Evolutionary conservation across 92 coral and sea anemone genomes (phyloP).

Genomic region (Chrysogorgia sp.): DNA sequence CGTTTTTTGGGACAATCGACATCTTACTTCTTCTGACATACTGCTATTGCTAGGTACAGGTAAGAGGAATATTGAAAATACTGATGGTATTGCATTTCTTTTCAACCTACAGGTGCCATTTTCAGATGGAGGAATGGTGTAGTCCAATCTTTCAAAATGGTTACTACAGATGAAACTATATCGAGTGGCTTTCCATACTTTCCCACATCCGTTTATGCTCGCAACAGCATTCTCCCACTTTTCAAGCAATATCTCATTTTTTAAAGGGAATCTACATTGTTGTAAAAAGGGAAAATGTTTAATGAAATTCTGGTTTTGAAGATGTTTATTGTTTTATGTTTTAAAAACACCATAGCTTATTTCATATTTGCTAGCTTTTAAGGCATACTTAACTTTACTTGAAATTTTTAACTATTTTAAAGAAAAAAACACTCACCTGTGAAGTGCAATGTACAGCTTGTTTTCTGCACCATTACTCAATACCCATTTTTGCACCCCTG

Average conservation of each 20-base stretch:
- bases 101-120: slow-evolving; percentile 4
- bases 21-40: background rate
- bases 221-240: slow-evolving; percentile 8
- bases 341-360: too few relatives aligned
- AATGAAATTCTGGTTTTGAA: too few relatives aligned
- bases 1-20: background rate
- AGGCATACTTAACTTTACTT: too few relatives aligned
- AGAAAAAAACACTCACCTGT: too few relatives aligned
- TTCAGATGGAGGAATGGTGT: slow-evolving; percentile 5
- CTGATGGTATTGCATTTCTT: background rate
- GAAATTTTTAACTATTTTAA: too few relatives aligned
- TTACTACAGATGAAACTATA: slow-evolving; percentile 17
- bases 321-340: too few relatives aligned
- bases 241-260: background rate
- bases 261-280: slow-evolving; percentile 1
- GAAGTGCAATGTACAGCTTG: too few relatives aligned
- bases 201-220: background rate
- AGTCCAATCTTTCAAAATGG: background rate
- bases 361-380: too few relatives aligned
- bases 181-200: slow-evolving; percentile 1
- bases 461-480: too few relatives aligned
- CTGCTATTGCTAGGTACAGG: background rate
- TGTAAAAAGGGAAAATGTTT: too few relatives aligned
- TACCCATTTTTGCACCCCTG: too few relatives aligned
- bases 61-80: background rate